Conservation (phyloP, 2,113 vertebrate species). For the Atlantisia rogersi region DNA sequence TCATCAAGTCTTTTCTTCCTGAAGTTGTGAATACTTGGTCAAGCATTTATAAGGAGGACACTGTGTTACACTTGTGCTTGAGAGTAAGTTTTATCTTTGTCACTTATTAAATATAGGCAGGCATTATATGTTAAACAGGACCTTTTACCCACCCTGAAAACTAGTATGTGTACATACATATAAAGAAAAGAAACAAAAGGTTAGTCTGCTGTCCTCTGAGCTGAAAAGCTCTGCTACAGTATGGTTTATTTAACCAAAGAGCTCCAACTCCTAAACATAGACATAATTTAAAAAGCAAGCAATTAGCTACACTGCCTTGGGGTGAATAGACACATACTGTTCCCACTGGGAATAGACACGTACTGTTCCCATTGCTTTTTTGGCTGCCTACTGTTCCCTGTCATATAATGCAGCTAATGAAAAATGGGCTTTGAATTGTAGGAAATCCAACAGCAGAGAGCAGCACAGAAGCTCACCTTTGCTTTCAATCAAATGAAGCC, state of each 20-base stretch:
- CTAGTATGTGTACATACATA: neutral
- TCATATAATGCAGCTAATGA: neutral
- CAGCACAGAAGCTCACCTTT: conserved; percentile 97
- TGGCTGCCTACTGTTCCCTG: neutral
- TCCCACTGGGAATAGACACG: neutral
- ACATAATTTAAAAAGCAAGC: neutral
- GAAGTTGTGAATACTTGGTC: conserved; percentile 97
- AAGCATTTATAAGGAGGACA: conserved; percentile 96
- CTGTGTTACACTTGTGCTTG: conserved; percentile 96
- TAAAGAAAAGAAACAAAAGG: neutral
- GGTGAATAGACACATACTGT: neutral
- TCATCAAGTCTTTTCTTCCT: conserved; percentile 97
- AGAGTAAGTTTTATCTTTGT: conserved; percentile 81
- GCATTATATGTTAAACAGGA: neutral
- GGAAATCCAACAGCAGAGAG: conserved; percentile 99
- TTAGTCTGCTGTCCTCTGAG: neutral
- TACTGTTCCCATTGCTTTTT: neutral
- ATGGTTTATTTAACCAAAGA: neutral
- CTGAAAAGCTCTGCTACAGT: neutral
- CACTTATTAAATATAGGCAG: neutral
- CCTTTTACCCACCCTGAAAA: too few relatives aligned
- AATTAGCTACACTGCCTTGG: neutral
- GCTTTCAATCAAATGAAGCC: conserved; percentile 98
- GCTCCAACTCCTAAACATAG: neutral
- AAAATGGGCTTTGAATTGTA: conserved; percentile 54